A percentile compares a stretch with the other conserved stretches of the same genome.
These are phyloP conservation scores for Bubalus kerabau DNA, from an alignment of 2,113 vertebrate genomes.

Conservation along the genomic window DNA sequence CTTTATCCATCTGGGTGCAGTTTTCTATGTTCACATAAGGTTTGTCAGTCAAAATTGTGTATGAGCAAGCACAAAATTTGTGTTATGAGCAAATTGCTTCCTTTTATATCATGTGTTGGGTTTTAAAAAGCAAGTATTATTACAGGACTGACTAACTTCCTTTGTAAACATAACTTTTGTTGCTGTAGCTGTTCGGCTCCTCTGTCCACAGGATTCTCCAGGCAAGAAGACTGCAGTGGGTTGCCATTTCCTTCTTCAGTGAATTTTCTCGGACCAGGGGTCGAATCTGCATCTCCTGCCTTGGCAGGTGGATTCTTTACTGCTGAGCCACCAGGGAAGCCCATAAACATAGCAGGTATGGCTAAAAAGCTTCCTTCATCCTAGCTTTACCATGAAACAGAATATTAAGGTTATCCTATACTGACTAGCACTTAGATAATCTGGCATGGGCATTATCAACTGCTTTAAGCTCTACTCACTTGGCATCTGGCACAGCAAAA, in stretches of 20 bases:
- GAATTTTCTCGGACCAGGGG: background rate
- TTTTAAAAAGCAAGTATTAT: background rate
- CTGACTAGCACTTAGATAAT: background rate
- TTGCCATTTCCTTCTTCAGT: background rate
- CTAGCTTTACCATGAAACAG: background rate
- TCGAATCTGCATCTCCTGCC: background rate
- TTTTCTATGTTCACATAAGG: background rate
- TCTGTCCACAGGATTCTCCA: background rate
- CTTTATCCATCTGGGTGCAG: background rate
- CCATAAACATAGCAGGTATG: background rate
- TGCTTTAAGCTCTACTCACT: background rate
- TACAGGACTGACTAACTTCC: background rate
- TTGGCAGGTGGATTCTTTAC: background rate
- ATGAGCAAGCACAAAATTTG: background rate
- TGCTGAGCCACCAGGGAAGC: background rate
- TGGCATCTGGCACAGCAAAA: background rate
- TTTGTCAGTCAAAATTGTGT: background rate
- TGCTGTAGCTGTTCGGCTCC: background rate
- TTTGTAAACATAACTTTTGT: background rate
- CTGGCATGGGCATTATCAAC: background rate
- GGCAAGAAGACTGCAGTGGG: background rate
- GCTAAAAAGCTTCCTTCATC: background rate
- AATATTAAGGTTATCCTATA: background rate
- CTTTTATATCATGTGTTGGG: background rate
- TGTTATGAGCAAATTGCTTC: background rate